Percentiles rank a stretch among this genome's conserved stretches.
Evolutionary conservation across 2,888 invertebrate species (phyloP).

Genomic region (Trachelus tabidus): DNA sequence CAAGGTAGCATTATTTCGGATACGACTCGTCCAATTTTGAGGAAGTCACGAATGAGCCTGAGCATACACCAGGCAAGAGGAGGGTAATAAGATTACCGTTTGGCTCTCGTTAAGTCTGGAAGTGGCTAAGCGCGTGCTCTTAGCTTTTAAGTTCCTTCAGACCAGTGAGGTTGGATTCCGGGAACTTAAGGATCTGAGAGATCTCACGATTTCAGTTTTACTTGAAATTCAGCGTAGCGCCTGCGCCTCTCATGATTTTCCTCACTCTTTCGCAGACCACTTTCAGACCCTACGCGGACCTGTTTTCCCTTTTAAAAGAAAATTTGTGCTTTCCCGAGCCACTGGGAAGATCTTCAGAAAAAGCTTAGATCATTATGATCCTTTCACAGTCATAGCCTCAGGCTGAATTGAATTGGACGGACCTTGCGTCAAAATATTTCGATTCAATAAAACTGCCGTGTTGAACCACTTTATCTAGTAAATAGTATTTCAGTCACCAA

Average conservation of each 20-base stretch:
- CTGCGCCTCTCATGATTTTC: slow-evolving; percentile 8
- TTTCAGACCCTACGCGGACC: background rate
- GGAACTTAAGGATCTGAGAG: background rate
- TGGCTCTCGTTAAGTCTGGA: background rate
- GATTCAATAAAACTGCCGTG: background rate
- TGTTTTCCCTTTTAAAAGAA: background rate
- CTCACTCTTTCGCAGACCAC: background rate
- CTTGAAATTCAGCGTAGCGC: slow-evolving; percentile 4
- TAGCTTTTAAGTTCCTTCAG: background rate
- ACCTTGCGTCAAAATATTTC: background rate
- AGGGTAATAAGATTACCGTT: slow-evolving; percentile 1
- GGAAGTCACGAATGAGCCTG: background rate
- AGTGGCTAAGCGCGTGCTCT: slow-evolving; percentile 2
- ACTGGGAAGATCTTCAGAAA: background rate
- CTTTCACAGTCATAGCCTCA: background rate
- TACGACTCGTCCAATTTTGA: background rate
- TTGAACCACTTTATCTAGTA: background rate
- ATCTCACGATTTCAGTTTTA: background rate
- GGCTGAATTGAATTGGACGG: background rate
- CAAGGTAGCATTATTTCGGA: background rate
- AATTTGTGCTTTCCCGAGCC: background rate
- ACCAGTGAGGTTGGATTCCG: background rate
- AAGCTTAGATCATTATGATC: background rate
- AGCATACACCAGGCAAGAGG: background rate
- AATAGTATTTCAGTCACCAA: background rate